Evolutionary conservation across 2,888 invertebrate genomes (phyloP), one percentile per base, ranked within the genome.

Genomic region (Apeira syringaria): DNA sequence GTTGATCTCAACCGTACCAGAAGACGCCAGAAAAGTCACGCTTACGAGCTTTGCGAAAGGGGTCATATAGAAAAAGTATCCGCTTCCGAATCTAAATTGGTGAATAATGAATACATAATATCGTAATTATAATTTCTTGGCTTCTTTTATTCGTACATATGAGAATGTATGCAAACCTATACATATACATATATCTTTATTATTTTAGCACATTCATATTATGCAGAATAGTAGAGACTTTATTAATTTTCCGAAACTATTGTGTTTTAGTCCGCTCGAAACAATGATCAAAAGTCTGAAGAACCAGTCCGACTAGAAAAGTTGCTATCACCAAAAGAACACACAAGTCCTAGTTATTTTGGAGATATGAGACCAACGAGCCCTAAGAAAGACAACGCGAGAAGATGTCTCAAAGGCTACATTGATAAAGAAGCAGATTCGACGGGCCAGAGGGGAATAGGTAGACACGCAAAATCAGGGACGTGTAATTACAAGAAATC

Each of bases 21-120:
- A n/a, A 44, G 8, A 22, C 35, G 34, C 2, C 39, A 39, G 18
- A 40, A 50, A 10, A 47, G 37, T 6, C 38, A 33, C 25, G 22
- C 25, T 10, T 54, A 57, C 9, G 52, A 53, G 0, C 7, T 13
- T 12, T 13, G 33, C 3, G 46, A 17, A 1, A 67, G 53, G 45
- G 47, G 50, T 13, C 53, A 62, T 1, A 39, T 54, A 3, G 72
- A 74, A 9, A 62, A 59, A 5, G 38, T 58, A 26, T 74, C 71
- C 0, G 61, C 67, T 27, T 80, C 81, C 0, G 76, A 77, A 45
- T 58, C 69, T n/a, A 65, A 71, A 43, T 56, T 77, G 62, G 76
- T 74, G 15, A 15, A 15, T 15, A 15, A n/a, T n/a, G n/a, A n/a
- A n/a, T n/a, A n/a, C n/a, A n/a, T n/a, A n/a, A n/a, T n/a, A n/a